Conservation (phyloP, 2,888 invertebrate species). For the Hylaea fasciaria region DNA sequence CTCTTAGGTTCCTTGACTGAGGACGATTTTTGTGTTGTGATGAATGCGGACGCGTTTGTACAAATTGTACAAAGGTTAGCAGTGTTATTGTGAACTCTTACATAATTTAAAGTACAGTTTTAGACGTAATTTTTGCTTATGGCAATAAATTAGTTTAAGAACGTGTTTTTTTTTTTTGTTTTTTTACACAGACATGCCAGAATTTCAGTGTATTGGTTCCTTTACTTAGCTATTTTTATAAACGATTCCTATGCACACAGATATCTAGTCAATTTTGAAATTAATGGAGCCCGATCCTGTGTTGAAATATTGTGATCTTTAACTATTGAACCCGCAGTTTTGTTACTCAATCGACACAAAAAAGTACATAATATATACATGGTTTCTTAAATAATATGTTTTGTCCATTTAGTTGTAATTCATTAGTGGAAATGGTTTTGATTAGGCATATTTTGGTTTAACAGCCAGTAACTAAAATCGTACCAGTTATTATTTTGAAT, state of each 20-base stretch:
- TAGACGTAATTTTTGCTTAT: constrained; percentile 73
- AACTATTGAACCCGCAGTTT: constrained; percentile 68
- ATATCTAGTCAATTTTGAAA: constrained; percentile 85
- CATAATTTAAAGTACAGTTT: constrained; percentile 79
- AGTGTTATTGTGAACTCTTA: constrained; percentile 76
- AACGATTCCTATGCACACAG: constrained; percentile 84
- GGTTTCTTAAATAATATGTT: constrained; percentile 57
- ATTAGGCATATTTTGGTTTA: constrained; percentile 62
- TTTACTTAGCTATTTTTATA: constrained; percentile 80
- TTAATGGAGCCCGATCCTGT: constrained; percentile 76
- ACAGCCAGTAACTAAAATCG: constrained; percentile 71
- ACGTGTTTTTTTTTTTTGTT: constrained; percentile 69
- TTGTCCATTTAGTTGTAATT: constrained; percentile 78
- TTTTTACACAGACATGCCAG: constrained; percentile 76
- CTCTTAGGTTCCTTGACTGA: constrained; percentile 70
- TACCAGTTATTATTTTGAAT: constrained; percentile 49
- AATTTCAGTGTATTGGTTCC: constrained; percentile 81
- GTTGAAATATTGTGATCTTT: constrained; percentile 64
- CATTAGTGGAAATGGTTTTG: constrained; percentile 75
- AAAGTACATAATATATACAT: constrained; percentile 67
- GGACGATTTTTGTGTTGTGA: constrained; percentile 65
- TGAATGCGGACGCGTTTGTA: constrained; percentile 71
- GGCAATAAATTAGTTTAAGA: constrained; percentile 75
- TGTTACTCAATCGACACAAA: constrained; percentile 66
- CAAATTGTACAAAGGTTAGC: constrained; percentile 79